Conservation (phyloP, 2,888 invertebrate species). For the Therioaphis trifolii region DNA sequence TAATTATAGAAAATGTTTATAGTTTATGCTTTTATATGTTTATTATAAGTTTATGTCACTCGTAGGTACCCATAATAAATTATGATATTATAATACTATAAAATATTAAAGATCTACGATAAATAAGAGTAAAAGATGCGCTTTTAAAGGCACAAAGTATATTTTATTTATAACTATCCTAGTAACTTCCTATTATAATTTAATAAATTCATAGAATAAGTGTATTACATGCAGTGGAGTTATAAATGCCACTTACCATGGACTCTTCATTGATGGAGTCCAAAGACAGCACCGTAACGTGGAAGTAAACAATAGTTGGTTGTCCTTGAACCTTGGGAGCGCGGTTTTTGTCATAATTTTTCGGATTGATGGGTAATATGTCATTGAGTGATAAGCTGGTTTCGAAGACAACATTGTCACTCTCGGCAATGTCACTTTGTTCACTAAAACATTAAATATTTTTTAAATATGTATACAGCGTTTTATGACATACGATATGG, state of each 20-base stretch:
- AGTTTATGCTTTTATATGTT: too few relatives aligned
- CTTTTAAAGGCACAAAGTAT: too few relatives aligned
- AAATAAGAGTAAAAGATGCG: too few relatives aligned
- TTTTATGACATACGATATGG: background rate
- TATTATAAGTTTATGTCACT: too few relatives aligned
- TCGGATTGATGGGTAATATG: constrained; percentile 84
- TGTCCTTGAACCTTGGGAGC: constrained; percentile 87
- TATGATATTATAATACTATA: too few relatives aligned
- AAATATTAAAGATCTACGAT: too few relatives aligned
- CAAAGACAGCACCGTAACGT: constrained; percentile 88
- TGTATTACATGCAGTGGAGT: background rate
- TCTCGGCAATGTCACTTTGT: constrained; percentile 61
- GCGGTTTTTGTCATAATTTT: constrained; percentile 89
- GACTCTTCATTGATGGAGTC: constrained; percentile 97
- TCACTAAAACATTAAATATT: constrained; percentile 43
- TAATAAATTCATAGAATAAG: too few relatives aligned
- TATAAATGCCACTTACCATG: constrained; percentile 74
- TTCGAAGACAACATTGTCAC: constrained; percentile 69
- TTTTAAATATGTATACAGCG: background rate
- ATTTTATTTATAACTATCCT: too few relatives aligned
- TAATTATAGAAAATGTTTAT: too few relatives aligned
- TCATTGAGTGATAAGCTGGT: constrained; percentile 83
- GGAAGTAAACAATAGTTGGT: constrained; percentile 89
- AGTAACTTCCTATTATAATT: too few relatives aligned
- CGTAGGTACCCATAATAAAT: too few relatives aligned